A percentile compares a stretch with the other conserved stretches of the same genome.
Evolutionary conservation across 2,797 vertebrate species (phyloP).

Genomic region (Sebastes taczanowskii): DNA sequence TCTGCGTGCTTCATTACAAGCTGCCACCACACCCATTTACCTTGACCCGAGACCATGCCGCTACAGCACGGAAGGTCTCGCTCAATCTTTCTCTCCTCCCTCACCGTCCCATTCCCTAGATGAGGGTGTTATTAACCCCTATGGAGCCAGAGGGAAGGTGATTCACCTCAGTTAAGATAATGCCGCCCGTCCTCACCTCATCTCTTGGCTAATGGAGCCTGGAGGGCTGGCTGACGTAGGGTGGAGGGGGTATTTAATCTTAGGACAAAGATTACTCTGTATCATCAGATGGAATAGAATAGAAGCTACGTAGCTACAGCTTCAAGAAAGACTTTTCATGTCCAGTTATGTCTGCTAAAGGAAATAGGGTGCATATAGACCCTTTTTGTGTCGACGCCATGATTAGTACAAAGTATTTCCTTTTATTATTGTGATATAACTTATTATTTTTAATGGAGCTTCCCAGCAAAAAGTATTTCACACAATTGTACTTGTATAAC

Average conservation of each 20-base stretch:
- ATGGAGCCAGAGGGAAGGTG: slow-evolving; percentile 63
- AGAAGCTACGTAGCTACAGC: slow-evolving; percentile 7
- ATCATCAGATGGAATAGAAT: slow-evolving; percentile 28
- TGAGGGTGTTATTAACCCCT: slow-evolving; percentile 67
- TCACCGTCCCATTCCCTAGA: slow-evolving; percentile 34
- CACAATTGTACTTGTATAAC: no score
- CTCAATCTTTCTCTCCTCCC: neutral
- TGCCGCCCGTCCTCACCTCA: slow-evolving; percentile 66
- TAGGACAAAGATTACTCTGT: slow-evolving; percentile 44
- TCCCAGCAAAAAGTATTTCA: no score
- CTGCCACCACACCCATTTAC: slow-evolving; percentile 43
- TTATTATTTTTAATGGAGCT: no score
- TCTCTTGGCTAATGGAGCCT: slow-evolving; percentile 74
- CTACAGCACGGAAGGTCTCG: neutral
- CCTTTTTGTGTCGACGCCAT: no score
- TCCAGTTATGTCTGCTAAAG: slow-evolving; percentile 4
- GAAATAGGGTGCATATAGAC: neutral
- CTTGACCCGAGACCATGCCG: slow-evolving; percentile 55
- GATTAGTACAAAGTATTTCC: no score
- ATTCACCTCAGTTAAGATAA: slow-evolving; percentile 70
- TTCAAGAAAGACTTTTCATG: slow-evolving; percentile 5
- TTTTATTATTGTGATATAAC: no score
- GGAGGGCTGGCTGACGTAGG: slow-evolving; percentile 46
- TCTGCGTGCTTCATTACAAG: slow-evolving; percentile 51
- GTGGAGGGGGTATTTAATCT: slow-evolving; percentile 51